phyloP scores from a whole-genome alignment of 1,140 invertebrate species.

The Tribolium castaneum region DNA sequence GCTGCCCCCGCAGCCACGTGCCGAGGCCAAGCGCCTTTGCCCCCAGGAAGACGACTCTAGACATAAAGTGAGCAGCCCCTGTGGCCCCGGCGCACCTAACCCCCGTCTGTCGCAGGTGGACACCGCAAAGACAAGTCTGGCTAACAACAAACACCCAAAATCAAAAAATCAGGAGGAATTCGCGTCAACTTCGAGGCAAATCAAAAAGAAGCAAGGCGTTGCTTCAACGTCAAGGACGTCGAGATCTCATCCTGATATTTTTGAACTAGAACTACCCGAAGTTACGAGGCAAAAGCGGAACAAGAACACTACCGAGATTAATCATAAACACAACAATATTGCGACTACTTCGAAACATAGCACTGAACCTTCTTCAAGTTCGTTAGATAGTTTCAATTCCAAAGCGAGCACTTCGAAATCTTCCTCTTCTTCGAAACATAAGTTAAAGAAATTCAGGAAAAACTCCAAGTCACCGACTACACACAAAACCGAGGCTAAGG shows the following conservation, averaged over 20 bases:
- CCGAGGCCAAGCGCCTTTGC: conserved; percentile 59
- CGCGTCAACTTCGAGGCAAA: conserved; percentile 2
- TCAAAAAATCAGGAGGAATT: background rate
- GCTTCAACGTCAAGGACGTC: conserved; percentile 1
- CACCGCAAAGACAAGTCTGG: conserved; percentile 27
- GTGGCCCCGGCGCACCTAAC: background rate
- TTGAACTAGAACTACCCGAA: background rate
- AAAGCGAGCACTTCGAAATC: conserved; percentile 17
- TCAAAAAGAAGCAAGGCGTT: background rate
- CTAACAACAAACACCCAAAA: conserved; percentile 24
- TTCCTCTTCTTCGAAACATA: conserved; percentile 31
- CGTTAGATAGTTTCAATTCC: conserved; percentile 18
- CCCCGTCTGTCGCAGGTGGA: conserved; percentile 9
- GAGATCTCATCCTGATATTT: conserved; percentile 10
- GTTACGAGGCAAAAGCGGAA: conserved; percentile 31
- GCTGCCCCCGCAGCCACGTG: conserved; percentile 60
- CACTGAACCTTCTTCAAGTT: conserved; percentile 36
- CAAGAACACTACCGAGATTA: conserved; percentile 32
- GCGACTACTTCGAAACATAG: background rate
- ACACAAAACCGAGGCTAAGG: background rate
- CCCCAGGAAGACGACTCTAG: conserved; percentile 47
- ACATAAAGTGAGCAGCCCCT: background rate
- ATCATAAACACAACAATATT: conserved; percentile 32
- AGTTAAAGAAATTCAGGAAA: conserved; percentile 35
- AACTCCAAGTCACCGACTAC: conserved; percentile 14